Evolutionary conservation across 2,113 vertebrate species (phyloP).

Genomic region (Tragulus kanchil): DNA sequence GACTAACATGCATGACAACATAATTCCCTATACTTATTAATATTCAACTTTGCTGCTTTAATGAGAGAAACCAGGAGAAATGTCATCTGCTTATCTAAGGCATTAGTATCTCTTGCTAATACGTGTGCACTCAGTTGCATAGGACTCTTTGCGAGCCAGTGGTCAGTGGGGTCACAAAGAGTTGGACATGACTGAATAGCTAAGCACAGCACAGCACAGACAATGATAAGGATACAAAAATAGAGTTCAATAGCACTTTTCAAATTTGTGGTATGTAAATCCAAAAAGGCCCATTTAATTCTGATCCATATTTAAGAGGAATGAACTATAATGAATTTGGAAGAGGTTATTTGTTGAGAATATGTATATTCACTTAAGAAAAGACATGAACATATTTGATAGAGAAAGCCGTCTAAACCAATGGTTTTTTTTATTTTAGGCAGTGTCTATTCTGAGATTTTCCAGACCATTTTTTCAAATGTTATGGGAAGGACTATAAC

Average conservation of each 20-base stretch:
- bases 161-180: no score
- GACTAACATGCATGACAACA: slow-evolving; percentile 89
- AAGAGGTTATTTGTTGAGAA: not conserved
- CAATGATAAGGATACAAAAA: not conserved
- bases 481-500: slow-evolving; percentile 50
- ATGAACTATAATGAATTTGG: not conserved
- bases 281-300: slow-evolving; percentile 26
- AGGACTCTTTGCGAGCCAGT: not conserved
- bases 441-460: slow-evolving; percentile 46
- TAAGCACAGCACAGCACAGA: no score
- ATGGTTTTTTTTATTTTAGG: slow-evolving; percentile 64
- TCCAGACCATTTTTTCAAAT: slow-evolving; percentile 59
- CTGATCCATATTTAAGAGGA: not conserved
- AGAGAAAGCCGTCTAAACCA: not conserved
- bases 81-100: slow-evolving; percentile 87
- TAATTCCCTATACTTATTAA: slow-evolving; percentile 88
- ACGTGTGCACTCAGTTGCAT: not conserved
- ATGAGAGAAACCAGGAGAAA: slow-evolving; percentile 84
- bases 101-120: slow-evolving; percentile 82
- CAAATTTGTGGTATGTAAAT: slow-evolving; percentile 1
- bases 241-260: not conserved
- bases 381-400: slow-evolving; percentile 49
- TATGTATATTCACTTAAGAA: not conserved
- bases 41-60: slow-evolving; percentile 87
- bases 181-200: no score